phyloP scores from a whole-genome alignment of 1,140 invertebrate genomes.

The Meloidogyne chitwoodi region DNA sequence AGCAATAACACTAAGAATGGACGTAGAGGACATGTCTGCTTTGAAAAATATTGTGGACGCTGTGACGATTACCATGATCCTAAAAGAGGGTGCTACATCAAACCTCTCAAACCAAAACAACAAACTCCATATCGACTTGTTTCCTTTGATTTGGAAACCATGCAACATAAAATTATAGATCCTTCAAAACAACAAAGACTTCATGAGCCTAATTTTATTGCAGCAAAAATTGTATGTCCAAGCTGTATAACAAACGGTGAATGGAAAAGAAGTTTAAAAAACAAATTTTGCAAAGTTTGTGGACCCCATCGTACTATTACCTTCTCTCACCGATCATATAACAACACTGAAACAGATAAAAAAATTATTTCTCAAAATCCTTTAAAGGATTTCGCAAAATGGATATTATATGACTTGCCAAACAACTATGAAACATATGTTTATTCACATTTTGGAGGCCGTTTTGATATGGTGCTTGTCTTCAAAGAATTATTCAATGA shows the following conservation, averaged over 20 bases:
- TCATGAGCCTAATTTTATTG: background rate
- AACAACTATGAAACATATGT: background rate
- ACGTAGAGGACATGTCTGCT: background rate
- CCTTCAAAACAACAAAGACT: background rate
- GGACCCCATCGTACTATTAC: background rate
- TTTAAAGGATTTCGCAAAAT: background rate
- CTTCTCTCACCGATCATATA: background rate
- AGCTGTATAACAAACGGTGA: background rate
- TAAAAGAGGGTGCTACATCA: background rate
- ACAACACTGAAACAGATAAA: background rate
- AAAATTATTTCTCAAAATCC: background rate
- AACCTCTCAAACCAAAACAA: background rate
- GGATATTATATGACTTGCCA: background rate
- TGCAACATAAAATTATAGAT: background rate
- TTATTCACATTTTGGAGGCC: constrained; percentile 1
- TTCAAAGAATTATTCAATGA: background rate
- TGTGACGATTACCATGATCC: background rate
- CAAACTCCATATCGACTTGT: background rate
- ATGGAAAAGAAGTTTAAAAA: background rate
- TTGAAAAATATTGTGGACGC: background rate
- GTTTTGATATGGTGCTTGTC: background rate
- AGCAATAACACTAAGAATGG: background rate
- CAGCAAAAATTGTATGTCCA: background rate
- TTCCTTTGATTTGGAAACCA: background rate
- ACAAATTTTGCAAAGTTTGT: background rate